Evolutionary conservation across 2,888 invertebrate species (phyloP).

Genomic region (Cinara cedri): DNA sequence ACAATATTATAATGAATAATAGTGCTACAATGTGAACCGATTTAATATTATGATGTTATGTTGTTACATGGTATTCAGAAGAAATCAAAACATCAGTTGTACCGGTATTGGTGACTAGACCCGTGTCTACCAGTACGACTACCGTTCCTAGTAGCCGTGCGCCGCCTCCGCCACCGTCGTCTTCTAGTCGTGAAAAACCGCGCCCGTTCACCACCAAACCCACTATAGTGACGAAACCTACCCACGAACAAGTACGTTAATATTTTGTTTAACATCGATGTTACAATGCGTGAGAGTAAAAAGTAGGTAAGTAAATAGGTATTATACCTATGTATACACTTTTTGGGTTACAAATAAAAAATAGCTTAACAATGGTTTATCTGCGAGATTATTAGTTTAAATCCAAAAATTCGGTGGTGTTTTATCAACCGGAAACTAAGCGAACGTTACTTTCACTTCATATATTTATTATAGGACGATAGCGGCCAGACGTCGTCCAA

Average conservation of each 20-base stretch:
- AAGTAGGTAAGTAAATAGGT: too few species aligned
- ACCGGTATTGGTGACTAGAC: slow-evolving; percentile 58
- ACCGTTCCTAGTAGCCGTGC: slow-evolving; percentile 57
- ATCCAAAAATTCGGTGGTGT: slow-evolving; percentile 24
- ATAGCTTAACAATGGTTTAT: slow-evolving; percentile 10
- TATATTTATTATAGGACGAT: slow-evolving; percentile 38
- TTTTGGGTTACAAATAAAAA: slow-evolving; percentile 8
- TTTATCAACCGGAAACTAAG: slow-evolving; percentile 44
- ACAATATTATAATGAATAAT: background rate
- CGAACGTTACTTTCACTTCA: slow-evolving; percentile 41
- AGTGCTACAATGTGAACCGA: background rate
- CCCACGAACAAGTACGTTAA: slow-evolving; percentile 35
- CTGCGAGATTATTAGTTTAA: slow-evolving; percentile 30
- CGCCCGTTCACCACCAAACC: slow-evolving; percentile 62
- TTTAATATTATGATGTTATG: background rate
- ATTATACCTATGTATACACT: background rate
- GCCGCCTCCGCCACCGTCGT: slow-evolving; percentile 3
- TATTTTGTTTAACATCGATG: background rate
- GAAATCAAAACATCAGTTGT: slow-evolving; percentile 65
- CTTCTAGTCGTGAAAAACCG: slow-evolving; percentile 60
- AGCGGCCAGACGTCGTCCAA: slow-evolving; percentile 62
- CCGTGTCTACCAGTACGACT: slow-evolving; percentile 61
- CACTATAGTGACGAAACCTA: slow-evolving; percentile 54
- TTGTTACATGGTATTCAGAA: slow-evolving; percentile 65
- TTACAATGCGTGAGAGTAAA: background rate